A percentile compares a stretch with the other conserved stretches of the same genome.
Conservation (phyloP, 2,113 vertebrate species). For the Neogale vison region DNA sequence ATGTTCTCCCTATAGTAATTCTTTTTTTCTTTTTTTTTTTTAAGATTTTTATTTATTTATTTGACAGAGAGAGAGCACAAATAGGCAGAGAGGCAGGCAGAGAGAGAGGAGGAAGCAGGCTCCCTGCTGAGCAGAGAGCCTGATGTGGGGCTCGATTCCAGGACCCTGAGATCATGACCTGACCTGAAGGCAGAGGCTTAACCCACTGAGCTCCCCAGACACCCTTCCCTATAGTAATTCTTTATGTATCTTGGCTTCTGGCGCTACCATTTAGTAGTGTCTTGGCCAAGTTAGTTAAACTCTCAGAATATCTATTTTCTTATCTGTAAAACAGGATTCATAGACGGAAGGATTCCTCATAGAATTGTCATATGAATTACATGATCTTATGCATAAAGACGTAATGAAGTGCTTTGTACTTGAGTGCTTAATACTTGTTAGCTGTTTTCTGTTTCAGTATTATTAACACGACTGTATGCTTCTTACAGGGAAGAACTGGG, state of each 20-base stretch:
- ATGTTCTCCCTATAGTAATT: not conserved
- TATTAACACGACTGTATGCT: not conserved
- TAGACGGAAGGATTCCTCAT: not conserved
- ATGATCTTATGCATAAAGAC: not conserved
- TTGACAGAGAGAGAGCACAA: no score
- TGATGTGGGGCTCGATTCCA: no score
- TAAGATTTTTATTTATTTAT: no score
- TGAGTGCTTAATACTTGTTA: not conserved
- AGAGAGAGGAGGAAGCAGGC: no score
- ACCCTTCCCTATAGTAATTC: not conserved
- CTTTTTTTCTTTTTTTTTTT: not conserved
- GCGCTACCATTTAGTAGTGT: not conserved
- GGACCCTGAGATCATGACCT: no score
- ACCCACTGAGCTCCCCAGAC: no score
- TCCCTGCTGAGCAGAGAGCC: no score
- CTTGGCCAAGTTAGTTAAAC: conserved; percentile 1
- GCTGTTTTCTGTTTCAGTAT: conserved; percentile 7
- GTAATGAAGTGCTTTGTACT: not conserved
- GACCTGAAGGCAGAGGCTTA: no score
- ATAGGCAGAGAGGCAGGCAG: no score
- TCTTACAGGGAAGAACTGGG: not conserved
- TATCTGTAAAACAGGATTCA: not conserved
- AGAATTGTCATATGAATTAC: not conserved
- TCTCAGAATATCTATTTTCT: conserved; percentile 41
- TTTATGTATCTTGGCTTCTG: not conserved